Evolutionary conservation across 2,113 vertebrate genomes (phyloP).

Genomic region (Oreotrochilus melanogaster): DNA sequence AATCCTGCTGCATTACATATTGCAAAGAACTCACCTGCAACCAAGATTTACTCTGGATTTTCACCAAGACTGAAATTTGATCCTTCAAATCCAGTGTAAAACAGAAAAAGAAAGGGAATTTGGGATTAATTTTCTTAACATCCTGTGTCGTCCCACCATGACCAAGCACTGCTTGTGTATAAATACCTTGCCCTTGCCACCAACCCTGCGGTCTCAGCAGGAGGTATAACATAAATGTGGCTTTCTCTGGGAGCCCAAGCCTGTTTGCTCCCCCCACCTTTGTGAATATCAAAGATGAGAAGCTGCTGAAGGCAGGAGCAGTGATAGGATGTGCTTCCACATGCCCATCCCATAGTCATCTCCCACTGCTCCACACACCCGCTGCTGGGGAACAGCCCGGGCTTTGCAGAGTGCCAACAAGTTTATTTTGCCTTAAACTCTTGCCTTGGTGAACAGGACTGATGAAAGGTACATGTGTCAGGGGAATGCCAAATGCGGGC

Average conservation of each 20-base stretch:
- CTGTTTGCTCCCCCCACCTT: background rate
- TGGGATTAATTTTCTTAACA: background rate
- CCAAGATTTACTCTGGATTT: background rate
- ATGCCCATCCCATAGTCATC: background rate
- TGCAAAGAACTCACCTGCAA: background rate
- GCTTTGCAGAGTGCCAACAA: background rate
- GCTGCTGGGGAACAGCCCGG: fast-evolving
- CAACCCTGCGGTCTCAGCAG: background rate
- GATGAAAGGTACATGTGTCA: background rate
- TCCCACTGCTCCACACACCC: background rate
- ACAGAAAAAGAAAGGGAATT: background rate
- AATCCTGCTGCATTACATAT: background rate
- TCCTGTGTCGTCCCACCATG: background rate
- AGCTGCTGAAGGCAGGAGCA: background rate
- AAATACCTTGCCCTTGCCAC: background rate
- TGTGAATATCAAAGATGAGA: background rate
- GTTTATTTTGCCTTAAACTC: background rate
- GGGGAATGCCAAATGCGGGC: background rate
- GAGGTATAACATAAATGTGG: background rate
- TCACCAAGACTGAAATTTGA: background rate
- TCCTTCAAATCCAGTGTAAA: background rate
- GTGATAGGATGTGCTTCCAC: background rate
- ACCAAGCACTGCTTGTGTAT: background rate
- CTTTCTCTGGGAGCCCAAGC: background rate
- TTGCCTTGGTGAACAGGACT: background rate